phyloP scores from a whole-genome alignment of 2,113 vertebrate species.

The Bujurquina vittata region DNA sequence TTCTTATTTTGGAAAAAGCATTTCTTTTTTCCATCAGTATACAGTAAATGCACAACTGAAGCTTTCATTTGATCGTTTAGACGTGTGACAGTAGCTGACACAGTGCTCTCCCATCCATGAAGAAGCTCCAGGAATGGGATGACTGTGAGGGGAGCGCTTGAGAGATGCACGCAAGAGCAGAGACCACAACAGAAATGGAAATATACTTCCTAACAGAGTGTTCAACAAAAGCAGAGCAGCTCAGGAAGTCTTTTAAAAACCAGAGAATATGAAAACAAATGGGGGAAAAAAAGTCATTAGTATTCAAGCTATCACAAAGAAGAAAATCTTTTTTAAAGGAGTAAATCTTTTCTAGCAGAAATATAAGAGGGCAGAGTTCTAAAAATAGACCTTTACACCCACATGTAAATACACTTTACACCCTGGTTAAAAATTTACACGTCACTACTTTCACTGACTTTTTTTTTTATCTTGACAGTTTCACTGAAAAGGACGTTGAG shows the following conservation, averaged over 20 bases:
- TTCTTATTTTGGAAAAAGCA: background rate
- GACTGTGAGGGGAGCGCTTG: conserved; percentile 16
- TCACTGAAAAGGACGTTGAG: background rate
- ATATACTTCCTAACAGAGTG: conserved; percentile 20
- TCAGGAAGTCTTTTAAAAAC: background rate
- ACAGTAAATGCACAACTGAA: conserved; percentile 56
- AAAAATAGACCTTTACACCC: background rate
- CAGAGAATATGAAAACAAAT: background rate
- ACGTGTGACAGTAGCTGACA: conserved; percentile 65
- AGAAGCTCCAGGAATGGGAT: conserved; percentile 34
- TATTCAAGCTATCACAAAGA: background rate
- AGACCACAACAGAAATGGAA: conserved; percentile 13
- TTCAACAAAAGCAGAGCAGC: conserved; percentile 27
- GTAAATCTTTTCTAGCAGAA: background rate
- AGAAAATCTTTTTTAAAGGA: background rate
- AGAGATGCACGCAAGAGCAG: conserved; percentile 16
- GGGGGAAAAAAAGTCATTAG: background rate
- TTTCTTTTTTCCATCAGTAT: conserved; percentile 18
- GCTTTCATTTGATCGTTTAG: conserved; percentile 44
- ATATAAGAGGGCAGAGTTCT: fast-evolving
- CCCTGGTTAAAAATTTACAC: background rate
- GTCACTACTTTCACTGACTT: background rate
- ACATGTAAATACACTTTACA: background rate
- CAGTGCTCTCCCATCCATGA: conserved; percentile 56
- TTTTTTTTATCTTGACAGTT: background rate